Conservation (phyloP, 1,140 invertebrate genomes). For the Drosophila sp. region DNA sequence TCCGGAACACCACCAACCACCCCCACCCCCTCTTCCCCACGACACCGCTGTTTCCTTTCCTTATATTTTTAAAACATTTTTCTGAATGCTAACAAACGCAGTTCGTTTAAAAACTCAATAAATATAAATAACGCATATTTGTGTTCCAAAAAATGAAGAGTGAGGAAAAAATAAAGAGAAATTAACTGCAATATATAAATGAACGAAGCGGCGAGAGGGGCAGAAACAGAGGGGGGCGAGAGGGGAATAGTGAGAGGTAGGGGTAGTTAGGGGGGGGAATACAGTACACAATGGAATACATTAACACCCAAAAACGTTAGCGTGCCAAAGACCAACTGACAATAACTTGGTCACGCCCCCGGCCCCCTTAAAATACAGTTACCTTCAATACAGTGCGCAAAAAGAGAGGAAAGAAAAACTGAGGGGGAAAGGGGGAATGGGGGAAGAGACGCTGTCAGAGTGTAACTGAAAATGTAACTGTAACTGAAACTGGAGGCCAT, state of each 20-base stretch:
- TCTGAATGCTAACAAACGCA: conserved; percentile 12
- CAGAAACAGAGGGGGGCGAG: neutral
- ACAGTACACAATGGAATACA: conserved; percentile 38
- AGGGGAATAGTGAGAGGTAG: neutral
- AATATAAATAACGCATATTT: conserved; percentile 60
- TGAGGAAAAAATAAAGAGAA: conserved; percentile 9
- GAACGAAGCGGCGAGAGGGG: neutral
- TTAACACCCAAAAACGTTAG: conserved; percentile 56
- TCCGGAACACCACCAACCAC: neutral
- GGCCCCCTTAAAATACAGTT: neutral
- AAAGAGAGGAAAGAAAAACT: neutral
- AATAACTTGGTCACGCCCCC: conserved; percentile 42
- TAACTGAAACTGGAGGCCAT: conserved; percentile 53
- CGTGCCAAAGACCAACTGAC: conserved; percentile 64
- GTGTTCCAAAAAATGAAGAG: conserved; percentile 31
- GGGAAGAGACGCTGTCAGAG: too few species aligned
- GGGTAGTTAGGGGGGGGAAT: too few species aligned
- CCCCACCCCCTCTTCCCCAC: neutral
- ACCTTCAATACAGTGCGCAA: neutral
- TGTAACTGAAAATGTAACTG: conserved; percentile 29
- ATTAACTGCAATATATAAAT: conserved; percentile 18
- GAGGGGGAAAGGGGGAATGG: too few species aligned
- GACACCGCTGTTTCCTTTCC: too few species aligned
- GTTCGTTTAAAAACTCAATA: conserved; percentile 45
- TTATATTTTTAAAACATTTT: too few species aligned